A percentile compares a stretch with the other conserved stretches of the same genome.
Conservation (phyloP, 1,140 invertebrate species). For the Aplysia californica region DNA sequence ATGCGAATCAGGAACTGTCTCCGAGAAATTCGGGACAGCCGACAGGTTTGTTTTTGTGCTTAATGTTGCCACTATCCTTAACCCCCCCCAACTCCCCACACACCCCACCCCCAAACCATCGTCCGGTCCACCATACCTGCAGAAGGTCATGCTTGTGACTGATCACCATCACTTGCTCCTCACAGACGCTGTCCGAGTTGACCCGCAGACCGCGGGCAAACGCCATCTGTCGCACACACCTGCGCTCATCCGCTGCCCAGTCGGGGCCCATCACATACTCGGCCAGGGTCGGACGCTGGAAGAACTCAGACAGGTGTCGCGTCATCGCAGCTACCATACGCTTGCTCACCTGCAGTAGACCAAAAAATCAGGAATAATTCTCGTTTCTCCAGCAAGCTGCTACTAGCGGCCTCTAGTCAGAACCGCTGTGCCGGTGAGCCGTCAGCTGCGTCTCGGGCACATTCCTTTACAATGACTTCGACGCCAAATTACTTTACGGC, state of each 20-base stretch:
- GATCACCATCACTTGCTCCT: neutral
- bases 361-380: no score
- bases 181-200: neutral
- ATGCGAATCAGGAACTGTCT: neutral
- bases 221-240: neutral
- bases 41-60: neutral
- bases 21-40: neutral
- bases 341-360: neutral
- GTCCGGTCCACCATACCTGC: no score
- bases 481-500: no score
- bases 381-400: no score
- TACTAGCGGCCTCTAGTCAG: no score
- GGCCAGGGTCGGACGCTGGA: neutral
- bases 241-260: constrained; percentile 3
- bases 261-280: constrained; percentile 11
- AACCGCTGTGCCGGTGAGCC: no score
- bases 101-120: no score
- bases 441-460: no score
- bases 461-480: no score
- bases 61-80: no score
- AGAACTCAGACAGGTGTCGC: neutral
- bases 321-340: neutral
- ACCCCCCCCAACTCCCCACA: no score
- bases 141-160: neutral
- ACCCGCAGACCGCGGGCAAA: neutral